Percentiles rank a stretch among this genome's conserved stretches.
Evolutionary conservation across 2,888 invertebrate species (phyloP).

Genomic region (Rambutsinella grinnellia): DNA sequence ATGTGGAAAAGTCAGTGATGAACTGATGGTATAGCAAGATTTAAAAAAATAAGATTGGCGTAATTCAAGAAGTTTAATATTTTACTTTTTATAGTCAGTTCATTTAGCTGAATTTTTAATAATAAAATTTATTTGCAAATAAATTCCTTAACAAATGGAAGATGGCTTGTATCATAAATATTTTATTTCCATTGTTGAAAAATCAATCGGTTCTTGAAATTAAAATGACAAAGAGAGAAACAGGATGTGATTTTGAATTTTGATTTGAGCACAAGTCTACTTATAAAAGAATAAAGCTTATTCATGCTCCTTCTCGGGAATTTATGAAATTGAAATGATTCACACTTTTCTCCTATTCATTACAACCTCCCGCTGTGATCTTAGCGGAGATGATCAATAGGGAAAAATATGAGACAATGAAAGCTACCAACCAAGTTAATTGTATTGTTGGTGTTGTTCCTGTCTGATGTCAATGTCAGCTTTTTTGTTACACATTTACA

Average conservation of each 20-base stretch:
- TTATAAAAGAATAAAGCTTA: not conserved
- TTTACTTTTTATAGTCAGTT: not conserved
- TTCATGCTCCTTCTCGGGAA: not conserved
- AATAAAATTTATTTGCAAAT: not conserved
- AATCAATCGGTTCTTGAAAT: not conserved
- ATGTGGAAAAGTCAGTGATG: too few species aligned
- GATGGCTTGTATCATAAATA: not conserved
- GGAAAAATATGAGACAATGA: slow-evolving; percentile 20
- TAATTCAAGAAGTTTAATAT: not conserved
- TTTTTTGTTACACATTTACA: not conserved
- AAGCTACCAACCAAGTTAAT: not conserved
- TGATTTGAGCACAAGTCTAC: not conserved
- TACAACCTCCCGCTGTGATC: slow-evolving; percentile 27
- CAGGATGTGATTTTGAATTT: not conserved
- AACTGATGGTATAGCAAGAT: too few species aligned
- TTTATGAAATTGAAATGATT: not conserved
- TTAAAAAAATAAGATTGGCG: too few species aligned
- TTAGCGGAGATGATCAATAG: slow-evolving; percentile 26
- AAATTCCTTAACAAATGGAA: not conserved
- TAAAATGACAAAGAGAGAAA: not conserved
- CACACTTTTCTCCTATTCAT: slow-evolving; percentile 27
- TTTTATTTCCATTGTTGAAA: not conserved
- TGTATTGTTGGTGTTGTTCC: not conserved
- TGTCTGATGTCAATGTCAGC: not conserved
- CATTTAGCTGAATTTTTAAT: not conserved